phyloP scores from a whole-genome alignment of 2,888 invertebrate species.

The Diarsia rubi region DNA sequence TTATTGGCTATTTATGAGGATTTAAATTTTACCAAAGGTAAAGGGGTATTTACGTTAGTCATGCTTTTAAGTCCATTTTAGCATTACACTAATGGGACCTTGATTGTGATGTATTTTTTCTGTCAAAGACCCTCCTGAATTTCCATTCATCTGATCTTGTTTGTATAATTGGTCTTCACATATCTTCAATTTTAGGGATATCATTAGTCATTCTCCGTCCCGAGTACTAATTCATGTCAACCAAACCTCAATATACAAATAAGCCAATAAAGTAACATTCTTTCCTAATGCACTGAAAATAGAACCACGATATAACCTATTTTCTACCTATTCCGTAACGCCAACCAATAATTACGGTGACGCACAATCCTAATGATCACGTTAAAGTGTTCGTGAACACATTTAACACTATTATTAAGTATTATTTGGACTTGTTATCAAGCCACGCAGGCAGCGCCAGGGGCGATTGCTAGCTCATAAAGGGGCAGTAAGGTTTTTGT shows the following conservation, averaged over 20 bases:
- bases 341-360: conserved; percentile 49
- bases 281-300: conserved; percentile 33
- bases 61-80: too few species aligned
- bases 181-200: not conserved
- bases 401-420: conserved; percentile 61
- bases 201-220: not conserved
- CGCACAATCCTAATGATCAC: conserved; percentile 53
- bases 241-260: conserved; percentile 27
- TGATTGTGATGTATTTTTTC: not conserved
- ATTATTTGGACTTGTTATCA: conserved; percentile 63
- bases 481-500: conserved; percentile 31
- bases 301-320: not conserved
- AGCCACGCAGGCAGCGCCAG: conserved; percentile 47
- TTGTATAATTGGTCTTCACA: not conserved
- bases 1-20: too few species aligned
- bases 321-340: conserved; percentile 26
- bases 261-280: conserved; percentile 22
- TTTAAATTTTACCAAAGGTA: not conserved
- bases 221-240: conserved; percentile 36
- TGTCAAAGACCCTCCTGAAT: not conserved
- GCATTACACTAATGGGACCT: not conserved
- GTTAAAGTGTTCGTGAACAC: conserved; percentile 51
- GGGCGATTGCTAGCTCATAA: conserved; percentile 45
- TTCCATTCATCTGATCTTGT: not conserved
- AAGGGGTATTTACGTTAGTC: too few species aligned